These are phyloP conservation scores for Sakesphorus luctuosus DNA, from an alignment of 2,113 vertebrate genomes.

Conservation along the genomic window DNA sequence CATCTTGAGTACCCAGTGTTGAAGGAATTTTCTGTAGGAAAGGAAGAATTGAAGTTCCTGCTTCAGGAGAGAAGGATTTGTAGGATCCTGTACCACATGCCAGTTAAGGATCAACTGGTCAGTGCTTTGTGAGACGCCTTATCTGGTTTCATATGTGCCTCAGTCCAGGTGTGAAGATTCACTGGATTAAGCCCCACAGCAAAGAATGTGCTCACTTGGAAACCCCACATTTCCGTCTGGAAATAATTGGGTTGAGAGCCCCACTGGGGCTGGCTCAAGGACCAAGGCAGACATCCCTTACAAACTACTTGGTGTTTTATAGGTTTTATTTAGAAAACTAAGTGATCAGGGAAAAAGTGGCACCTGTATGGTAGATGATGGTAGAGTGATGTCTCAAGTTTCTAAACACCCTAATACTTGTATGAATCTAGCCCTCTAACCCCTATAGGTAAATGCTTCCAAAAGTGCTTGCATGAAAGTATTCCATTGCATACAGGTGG, in stretches of 20 bases:
- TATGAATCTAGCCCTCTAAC: background rate
- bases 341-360: background rate
- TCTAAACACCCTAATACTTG: background rate
- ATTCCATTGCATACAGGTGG: background rate
- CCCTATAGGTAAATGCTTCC: background rate
- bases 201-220: fast-evolving
- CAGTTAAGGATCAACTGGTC: background rate
- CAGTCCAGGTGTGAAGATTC: background rate
- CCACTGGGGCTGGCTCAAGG: background rate
- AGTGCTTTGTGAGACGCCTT: background rate
- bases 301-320: background rate
- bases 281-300: background rate
- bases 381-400: background rate
- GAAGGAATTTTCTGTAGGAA: background rate
- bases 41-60: background rate
- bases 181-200: background rate
- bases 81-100: background rate
- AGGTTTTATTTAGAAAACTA: background rate
- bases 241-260: background rate
- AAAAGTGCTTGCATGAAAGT: background rate
- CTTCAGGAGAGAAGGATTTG: background rate
- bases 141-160: fast-evolving
- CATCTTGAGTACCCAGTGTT: background rate
- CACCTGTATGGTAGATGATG: background rate
- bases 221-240: background rate